These are phyloP conservation scores for Rhadina sibilatrix DNA, from an alignment of 2,113 vertebrate genomes.

Conservation along the genomic window DNA sequence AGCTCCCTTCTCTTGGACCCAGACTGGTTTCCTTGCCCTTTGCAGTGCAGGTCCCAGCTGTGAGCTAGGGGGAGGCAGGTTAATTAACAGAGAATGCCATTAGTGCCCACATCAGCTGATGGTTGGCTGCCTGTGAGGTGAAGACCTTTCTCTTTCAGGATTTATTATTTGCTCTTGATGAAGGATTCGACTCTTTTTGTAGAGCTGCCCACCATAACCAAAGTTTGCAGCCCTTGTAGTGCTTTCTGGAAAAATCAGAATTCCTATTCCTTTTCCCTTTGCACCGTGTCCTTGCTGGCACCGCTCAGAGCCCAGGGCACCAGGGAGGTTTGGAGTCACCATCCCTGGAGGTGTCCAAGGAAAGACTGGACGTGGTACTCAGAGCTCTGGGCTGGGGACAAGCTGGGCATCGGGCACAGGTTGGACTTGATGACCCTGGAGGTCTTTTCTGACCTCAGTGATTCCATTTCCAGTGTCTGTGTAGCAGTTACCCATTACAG, in stretches of 20 bases:
- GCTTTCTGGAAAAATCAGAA: neutral
- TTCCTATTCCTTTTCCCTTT: neutral
- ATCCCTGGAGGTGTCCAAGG: neutral
- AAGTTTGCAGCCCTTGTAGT: neutral
- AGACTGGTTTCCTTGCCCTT: neutral
- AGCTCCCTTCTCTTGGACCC: neutral
- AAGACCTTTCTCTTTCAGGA: neutral
- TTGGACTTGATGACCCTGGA: neutral
- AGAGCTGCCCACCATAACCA: neutral
- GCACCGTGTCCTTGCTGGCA: neutral
- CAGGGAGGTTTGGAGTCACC: neutral
- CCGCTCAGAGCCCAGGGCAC: neutral
- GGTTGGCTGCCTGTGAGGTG: neutral
- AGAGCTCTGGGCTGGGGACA: neutral
- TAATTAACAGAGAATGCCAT: neutral
- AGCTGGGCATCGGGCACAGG: neutral
- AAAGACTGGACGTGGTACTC: accelerated
- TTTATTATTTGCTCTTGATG: neutral
- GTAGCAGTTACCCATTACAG: neutral
- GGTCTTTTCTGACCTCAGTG: neutral
- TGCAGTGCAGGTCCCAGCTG: neutral
- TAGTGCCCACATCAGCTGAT: neutral
- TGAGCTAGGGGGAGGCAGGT: neutral
- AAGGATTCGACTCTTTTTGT: neutral
- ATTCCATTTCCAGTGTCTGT: neutral